Base-by-base conservation (phyloP, 2,113 vertebrate genomes). In the Rafetus swinhoei region DNA sequence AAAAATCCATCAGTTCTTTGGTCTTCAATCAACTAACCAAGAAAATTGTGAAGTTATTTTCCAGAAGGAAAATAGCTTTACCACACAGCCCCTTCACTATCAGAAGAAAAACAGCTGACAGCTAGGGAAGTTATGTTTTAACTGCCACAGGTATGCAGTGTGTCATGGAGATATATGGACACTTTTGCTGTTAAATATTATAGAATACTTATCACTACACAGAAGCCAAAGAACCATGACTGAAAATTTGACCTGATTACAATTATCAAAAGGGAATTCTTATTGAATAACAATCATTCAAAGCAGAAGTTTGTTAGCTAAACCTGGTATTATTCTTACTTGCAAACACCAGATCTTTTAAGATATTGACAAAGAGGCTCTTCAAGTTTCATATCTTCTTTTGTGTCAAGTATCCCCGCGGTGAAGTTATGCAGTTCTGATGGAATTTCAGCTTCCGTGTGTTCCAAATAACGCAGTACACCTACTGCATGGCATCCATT, bases 321-420 rank as follows among this genome's bases (percentile, higher is more conserved):
- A 3, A 0, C 3, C 65, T 29, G 16, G 0, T 12, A 79, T 35
- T n/a, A 12, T 90, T 35, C 94, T 97, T 92, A 99, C 99, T 98
- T 99, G 98, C 99, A 99, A 96, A 98, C 97, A 57, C 99, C 99
- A 72, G 98, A 98, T 79, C 96, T 94, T 97, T 99, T 99, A 59
- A 99, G 96, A 93, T 94, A 97, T 4, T 86, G 88, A 97, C 99
- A 99, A 6, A 99, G 94, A 1, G 98, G 98, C 57, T 95, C 96
- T 74, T 81, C 45, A 11, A 86, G 92, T 93, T 99, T 99, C 65
- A 95, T 94, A 0, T 98, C 92, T 92, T 99, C 98, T 79, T 97
- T 97, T 90, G 97, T 98, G 79, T 96, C 95, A 4, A 97, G 87
- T 4, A 98, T 88, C 2, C 97, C 98, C 22, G 97, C 88, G 1